These are phyloP conservation scores for Rhabdophis nuchalis DNA, from an alignment of 2,797 vertebrate species.

Conservation along the genomic window DNA sequence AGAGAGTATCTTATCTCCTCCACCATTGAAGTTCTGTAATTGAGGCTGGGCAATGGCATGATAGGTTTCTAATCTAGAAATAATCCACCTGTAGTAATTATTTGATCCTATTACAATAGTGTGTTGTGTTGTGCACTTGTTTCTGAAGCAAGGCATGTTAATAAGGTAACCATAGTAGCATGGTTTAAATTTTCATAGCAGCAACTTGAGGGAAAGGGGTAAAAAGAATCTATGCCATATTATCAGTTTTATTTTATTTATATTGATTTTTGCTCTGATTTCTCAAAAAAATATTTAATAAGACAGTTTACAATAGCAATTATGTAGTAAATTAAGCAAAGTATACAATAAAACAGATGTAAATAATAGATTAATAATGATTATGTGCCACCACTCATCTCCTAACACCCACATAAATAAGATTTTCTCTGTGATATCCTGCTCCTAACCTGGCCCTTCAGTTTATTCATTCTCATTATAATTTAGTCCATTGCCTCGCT, in stretches of 20 bases:
- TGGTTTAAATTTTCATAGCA: neutral
- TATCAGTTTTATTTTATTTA: neutral
- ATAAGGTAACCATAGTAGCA: neutral
- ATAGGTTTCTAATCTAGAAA: neutral
- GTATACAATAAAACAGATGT: neutral
- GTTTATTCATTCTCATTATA: neutral
- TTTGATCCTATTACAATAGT: neutral
- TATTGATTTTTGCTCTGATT: neutral
- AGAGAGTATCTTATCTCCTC: neutral
- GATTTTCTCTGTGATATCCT: neutral
- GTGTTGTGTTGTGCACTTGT: neutral
- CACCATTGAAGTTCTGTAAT: neutral
- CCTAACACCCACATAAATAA: neutral
- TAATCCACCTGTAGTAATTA: neutral
- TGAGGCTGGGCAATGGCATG: neutral
- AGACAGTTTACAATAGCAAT: neutral
- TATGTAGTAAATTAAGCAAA: neutral
- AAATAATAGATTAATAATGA: neutral
- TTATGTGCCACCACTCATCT: neutral
- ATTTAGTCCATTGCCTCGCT: neutral
- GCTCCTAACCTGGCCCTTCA: neutral
- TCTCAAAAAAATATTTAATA: neutral
- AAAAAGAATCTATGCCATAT: neutral
- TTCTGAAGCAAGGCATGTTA: neutral
- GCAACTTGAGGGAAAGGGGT: neutral